Conservation (phyloP, 2,797 vertebrate species). For the Lepidocolaptes lacrymiger region DNA sequence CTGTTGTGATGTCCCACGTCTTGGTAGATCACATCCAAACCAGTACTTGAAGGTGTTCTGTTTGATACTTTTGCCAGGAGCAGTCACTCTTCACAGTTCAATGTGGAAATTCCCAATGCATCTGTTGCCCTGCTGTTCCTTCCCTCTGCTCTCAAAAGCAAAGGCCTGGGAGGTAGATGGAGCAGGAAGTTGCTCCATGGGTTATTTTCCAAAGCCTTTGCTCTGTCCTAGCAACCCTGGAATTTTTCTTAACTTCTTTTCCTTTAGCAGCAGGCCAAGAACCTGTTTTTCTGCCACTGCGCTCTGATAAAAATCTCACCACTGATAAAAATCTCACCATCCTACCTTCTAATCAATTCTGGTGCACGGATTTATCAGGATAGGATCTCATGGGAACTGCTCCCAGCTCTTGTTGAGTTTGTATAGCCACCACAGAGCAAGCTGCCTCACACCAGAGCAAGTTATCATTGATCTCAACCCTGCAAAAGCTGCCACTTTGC, state of each 20-base stretch:
- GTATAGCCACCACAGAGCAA: not conserved
- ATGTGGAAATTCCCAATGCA: not conserved
- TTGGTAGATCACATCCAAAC: not conserved
- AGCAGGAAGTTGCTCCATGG: not conserved
- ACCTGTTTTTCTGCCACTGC: conserved; percentile 14
- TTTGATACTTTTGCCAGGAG: not conserved
- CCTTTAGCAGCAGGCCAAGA: not conserved
- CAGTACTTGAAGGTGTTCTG: not conserved
- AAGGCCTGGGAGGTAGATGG: not conserved
- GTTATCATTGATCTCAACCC: not conserved
- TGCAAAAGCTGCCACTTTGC: not conserved
- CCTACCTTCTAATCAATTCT: conserved; percentile 24
- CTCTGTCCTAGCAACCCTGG: not conserved
- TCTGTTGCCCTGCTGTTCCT: not conserved
- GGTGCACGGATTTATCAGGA: not conserved
- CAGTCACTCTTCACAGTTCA: not conserved
- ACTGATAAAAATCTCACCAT: conserved; percentile 33
- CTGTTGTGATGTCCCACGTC: not conserved
- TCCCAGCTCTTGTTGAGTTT: not conserved
- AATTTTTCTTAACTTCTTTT: not conserved
- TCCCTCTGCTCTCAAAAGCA: not conserved
- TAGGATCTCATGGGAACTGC: not conserved
- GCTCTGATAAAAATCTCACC: conserved; percentile 24
- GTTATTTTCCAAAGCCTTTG: not conserved
- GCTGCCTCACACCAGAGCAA: not conserved